A percentile compares a stretch with the other conserved stretches of the same genome.
phyloP scores from a whole-genome alignment of 1,140 invertebrate genomes.

The Luehdorfia chinensis region DNA sequence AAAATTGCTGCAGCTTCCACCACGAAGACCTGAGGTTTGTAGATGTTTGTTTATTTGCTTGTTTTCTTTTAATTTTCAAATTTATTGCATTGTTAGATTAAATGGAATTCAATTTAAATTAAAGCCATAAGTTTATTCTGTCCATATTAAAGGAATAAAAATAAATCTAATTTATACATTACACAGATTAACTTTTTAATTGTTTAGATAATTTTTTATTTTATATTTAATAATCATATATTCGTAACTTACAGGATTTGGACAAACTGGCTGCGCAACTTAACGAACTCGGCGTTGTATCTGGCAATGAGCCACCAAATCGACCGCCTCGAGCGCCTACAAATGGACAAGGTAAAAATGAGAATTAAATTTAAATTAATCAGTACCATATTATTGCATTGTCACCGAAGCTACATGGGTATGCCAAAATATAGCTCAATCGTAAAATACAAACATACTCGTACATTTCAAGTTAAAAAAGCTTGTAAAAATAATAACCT shows the following conservation, averaged over 20 bases:
- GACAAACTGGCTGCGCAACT: slow-evolving; percentile 95
- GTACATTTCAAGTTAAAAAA: not conserved
- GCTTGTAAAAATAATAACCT: slow-evolving; percentile 9
- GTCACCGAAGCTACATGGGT: no score
- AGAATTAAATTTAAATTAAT: not conserved
- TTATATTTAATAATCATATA: not conserved
- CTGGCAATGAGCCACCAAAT: slow-evolving; percentile 79
- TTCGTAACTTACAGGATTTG: slow-evolving; percentile 83
- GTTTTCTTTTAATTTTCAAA: not conserved
- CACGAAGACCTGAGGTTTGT: slow-evolving; percentile 88
- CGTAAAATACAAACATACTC: not conserved
- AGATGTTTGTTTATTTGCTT: slow-evolving; percentile 29
- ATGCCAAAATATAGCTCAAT: no score
- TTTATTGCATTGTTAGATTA: no score
- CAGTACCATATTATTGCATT: no score
- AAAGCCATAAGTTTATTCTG: no score
- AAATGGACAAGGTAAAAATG: slow-evolving; percentile 59
- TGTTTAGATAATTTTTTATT: no score
- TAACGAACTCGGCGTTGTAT: slow-evolving; percentile 90
- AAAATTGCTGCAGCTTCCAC: slow-evolving; percentile 81
- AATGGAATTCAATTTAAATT: no score
- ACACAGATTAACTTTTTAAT: no score
- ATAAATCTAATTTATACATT: no score
- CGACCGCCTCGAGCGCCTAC: slow-evolving; percentile 78
- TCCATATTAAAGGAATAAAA: no score